Percentiles rank a stretch among this genome's conserved stretches.
These are phyloP conservation scores for Pampus argenteus DNA, from an alignment of 2,797 vertebrate species.

Conservation along the genomic window DNA sequence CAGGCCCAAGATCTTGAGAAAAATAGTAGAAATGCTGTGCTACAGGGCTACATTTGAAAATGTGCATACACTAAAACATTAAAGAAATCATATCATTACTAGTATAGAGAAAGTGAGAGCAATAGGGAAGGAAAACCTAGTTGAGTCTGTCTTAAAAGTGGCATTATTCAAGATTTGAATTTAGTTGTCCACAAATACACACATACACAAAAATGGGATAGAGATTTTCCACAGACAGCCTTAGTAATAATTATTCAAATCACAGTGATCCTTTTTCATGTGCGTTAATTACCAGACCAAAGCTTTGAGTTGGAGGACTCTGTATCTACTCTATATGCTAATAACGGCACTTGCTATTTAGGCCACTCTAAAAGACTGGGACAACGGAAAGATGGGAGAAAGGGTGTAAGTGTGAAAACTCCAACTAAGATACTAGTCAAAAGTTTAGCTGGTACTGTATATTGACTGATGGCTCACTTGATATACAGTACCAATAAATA, in stretches of 20 bases:
- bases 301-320: conserved; percentile 74
- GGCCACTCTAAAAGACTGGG: conserved; percentile 70
- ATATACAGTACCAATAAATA: no score
- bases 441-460: no score
- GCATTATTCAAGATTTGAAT: conserved; percentile 6
- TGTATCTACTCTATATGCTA: conserved; percentile 80
- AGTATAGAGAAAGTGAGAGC: no score
- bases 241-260: conserved; percentile 78
- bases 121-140: neutral
- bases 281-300: conserved; percentile 81
- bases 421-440: conserved; percentile 14
- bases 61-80: no score
- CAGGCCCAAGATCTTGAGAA: no score
- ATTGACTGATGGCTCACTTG: no score
- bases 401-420: conserved; percentile 58
- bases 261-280: conserved; percentile 74
- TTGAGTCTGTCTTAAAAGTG: conserved; percentile 1
- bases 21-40: neutral
- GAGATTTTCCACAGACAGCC: conserved; percentile 62
- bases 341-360: conserved; percentile 74
- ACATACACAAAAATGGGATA: conserved; percentile 50
- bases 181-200: conserved; percentile 24
- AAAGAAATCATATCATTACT: no score
- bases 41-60: no score
- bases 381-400: conserved; percentile 56